Base-by-base conservation (phyloP, 1,140 invertebrate genomes). In the Drosophila suzukii region DNA sequence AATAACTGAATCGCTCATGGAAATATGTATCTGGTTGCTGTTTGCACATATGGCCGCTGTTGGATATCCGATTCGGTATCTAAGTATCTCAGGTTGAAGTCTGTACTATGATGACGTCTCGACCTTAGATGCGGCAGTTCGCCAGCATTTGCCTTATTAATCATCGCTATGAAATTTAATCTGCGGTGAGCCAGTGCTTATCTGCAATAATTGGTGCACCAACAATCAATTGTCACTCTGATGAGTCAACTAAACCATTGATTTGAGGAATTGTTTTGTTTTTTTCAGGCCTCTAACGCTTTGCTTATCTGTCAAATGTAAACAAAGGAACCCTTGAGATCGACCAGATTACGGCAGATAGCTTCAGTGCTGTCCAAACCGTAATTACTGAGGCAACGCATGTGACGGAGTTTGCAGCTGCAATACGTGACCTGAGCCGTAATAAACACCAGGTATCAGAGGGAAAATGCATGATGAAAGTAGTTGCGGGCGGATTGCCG, bases 1-100 rank as follows among this genome's bases (percentile, higher is more conserved):
- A 66, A 67, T 75, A 75, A 66, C 15, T 38, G n/a, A 34, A 73
- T 66, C 68, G 38, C 70, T 53, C 68, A 73, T 72, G 41, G 27
- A 38, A 34, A 49, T 38, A 41, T 20, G 34, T 66, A 32, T 73
- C 47, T 61, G 6, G 34, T 54, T 51, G 41, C 56, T 73, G 56
- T 73, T 73, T 73, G 68, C 49, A 36, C 68, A 73, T 30, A 61
- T 73, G 70, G 70, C n/a, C 56, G 36, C 34, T 12, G 30, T 34
- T 70, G 30, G 20, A 57, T 71, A 68, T 57, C 55, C 50, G n/a
- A 57, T 58, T 57, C 38, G 20, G 46, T 72, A 50, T 39, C 44
- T 51, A 39, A 17, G 43, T 57, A 50, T 30, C 70, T 72, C 46
- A 51, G 24, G 70, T 61, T 73, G 32, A 73, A 60, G 55, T 39